Conservation (phyloP, 2,888 invertebrate genomes). For the Drosophila prolongata region DNA sequence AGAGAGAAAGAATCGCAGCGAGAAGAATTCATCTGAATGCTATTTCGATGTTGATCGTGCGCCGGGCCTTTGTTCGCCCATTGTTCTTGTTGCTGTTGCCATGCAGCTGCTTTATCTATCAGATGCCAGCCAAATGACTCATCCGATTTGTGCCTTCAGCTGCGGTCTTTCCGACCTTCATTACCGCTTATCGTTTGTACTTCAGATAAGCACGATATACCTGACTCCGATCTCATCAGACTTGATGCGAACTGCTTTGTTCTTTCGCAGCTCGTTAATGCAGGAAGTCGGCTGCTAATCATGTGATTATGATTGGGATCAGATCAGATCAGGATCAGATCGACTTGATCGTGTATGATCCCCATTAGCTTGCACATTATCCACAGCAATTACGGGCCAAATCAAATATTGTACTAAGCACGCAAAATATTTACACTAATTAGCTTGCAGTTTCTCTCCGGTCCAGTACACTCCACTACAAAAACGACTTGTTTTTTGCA, state of each 20-base stretch:
- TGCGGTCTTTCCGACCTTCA: conserved; percentile 21
- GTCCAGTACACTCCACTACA: conserved; percentile 26
- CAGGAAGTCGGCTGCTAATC: conserved; percentile 8
- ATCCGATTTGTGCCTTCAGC: conserved; percentile 14
- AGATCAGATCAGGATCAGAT: conserved; percentile 4
- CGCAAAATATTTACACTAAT: conserved; percentile 43
- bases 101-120: conserved; percentile 75
- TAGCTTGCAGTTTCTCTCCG: conserved; percentile 21
- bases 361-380: conserved; percentile 21
- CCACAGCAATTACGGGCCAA: conserved; percentile 28
- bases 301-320: conserved; percentile 28
- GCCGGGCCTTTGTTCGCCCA: conserved; percentile 37
- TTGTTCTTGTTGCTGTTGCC: conserved; percentile 49
- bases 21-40: conserved; percentile 72
- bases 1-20: conserved; percentile 14
- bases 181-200: conserved; percentile 16
- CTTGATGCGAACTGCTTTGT: background rate
- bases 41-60: conserved; percentile 65
- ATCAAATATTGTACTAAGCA: conserved; percentile 32
- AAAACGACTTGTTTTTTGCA: conserved; percentile 23
- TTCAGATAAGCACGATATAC: conserved; percentile 20
- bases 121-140: conserved; percentile 67
- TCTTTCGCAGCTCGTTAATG: conserved; percentile 11
- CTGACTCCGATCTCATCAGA: conserved; percentile 27
- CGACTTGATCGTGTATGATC: conserved; percentile 20